These are phyloP conservation scores for Galbula dea DNA, from an alignment of 2,113 vertebrate genomes.

Conservation along the genomic window DNA sequence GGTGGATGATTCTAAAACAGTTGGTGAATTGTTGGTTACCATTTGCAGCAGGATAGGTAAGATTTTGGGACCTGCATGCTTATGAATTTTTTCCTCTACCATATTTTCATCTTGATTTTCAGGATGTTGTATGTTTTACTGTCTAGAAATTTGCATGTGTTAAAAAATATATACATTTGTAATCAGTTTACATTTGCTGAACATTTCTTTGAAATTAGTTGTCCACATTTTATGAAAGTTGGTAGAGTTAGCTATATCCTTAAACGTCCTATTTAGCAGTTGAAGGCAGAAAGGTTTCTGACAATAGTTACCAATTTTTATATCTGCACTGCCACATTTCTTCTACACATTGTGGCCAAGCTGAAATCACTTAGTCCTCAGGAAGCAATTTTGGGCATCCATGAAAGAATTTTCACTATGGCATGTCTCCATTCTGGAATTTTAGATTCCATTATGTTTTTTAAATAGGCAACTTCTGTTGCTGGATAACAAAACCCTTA, in stretches of 20 bases:
- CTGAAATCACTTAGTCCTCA: background rate
- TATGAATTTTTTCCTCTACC: background rate
- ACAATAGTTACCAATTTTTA: background rate
- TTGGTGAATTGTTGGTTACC: constrained; percentile 94
- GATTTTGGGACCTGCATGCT: background rate
- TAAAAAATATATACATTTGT: background rate
- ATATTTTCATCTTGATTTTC: background rate
- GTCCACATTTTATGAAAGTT: background rate
- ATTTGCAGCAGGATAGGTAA: constrained; percentile 98
- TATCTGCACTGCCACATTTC: background rate
- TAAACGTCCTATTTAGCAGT: background rate
- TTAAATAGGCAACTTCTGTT: background rate
- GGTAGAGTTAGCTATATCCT: background rate
- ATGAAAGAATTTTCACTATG: background rate
- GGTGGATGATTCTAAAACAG: constrained; percentile 98
- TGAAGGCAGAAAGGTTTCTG: background rate
- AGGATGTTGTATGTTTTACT: background rate
- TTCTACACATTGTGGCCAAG: background rate
- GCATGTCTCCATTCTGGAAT: background rate
- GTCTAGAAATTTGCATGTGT: background rate
- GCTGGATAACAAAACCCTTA: background rate
- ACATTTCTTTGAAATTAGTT: background rate
- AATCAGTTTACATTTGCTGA: background rate
- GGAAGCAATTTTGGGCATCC: background rate
- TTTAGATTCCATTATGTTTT: background rate